A percentile compares a stretch with the other conserved stretches of the same genome.
Conservation (phyloP, 2,113 vertebrate genomes). For the Ochotona princeps region DNA sequence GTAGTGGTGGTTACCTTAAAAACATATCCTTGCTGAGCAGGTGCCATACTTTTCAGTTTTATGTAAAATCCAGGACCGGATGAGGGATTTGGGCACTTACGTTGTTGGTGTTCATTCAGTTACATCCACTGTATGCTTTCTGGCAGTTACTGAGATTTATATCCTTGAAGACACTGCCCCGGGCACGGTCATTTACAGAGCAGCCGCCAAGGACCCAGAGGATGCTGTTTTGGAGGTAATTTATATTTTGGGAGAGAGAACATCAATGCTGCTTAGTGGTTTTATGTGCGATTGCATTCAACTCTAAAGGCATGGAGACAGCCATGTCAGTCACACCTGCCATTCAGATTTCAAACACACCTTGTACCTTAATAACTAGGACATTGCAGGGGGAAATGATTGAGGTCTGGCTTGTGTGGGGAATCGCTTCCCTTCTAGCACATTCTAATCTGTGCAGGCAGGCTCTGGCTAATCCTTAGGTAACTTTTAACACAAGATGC, state of each 20-base stretch:
- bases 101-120: not conserved
- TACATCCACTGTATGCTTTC: constrained; percentile 18
- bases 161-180: constrained; percentile 70
- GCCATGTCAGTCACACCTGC: not conserved
- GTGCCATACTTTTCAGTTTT: not conserved
- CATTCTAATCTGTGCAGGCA: not conserved
- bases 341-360: not conserved
- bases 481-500: constrained; percentile 33
- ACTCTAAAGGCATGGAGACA: constrained; percentile 14
- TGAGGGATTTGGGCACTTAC: not conserved
- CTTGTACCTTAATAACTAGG: not conserved
- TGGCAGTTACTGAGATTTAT: constrained; percentile 75
- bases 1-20: not conserved
- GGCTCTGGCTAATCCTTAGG: not conserved
- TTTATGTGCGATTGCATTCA: constrained; percentile 6
- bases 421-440: not conserved
- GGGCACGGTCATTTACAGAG: constrained; percentile 69
- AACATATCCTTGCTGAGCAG: constrained; percentile 24
- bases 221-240: constrained; percentile 77
- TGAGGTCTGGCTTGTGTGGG: not conserved
- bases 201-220: constrained; percentile 67
- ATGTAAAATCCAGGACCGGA: constrained; percentile 18
- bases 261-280: not conserved
- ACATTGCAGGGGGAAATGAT: not conserved
- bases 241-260: constrained; percentile 10